Evolutionary conservation across 1,140 invertebrate genomes (phyloP).

Genomic region (Ooceraea biroi): DNA sequence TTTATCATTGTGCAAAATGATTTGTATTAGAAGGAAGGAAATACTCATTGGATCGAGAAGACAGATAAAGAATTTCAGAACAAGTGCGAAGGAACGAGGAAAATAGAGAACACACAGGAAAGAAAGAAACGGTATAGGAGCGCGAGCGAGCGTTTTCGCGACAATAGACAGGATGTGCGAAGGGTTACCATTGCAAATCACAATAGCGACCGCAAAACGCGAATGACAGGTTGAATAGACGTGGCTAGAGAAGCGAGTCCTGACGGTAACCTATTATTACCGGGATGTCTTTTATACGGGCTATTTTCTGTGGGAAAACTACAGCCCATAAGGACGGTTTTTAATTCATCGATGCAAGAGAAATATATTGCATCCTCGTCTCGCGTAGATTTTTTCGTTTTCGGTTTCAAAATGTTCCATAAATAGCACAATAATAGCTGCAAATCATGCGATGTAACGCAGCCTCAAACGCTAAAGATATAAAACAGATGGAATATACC

Average conservation of each 20-base stretch:
- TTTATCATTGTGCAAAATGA: constrained; percentile 3
- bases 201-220: constrained; percentile 80
- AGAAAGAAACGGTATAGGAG: constrained; percentile 49
- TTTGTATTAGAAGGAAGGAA: not conserved
- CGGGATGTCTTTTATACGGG: constrained; percentile 69
- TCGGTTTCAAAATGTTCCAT: not conserved
- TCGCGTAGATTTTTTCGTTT: not conserved
- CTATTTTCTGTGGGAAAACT: constrained; percentile 75
- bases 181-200: constrained; percentile 82
- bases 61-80: constrained; percentile 20
- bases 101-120: constrained; percentile 22
- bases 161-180: constrained; percentile 82
- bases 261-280: constrained; percentile 77
- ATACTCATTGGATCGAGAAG: not conserved
- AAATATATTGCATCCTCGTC: not conserved
- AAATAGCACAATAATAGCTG: not conserved
- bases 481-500: not conserved
- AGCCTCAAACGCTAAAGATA: not conserved
- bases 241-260: constrained; percentile 75
- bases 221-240: constrained; percentile 81
- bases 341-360: constrained; percentile 60
- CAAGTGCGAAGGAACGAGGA: constrained; percentile 29
- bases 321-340: constrained; percentile 36
- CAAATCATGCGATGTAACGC: not conserved
- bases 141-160: constrained; percentile 66